Evolutionary conservation across 2,797 vertebrate species (phyloP), one percentile per base, ranked within the genome.

Genomic region (Pseudomugil tenellus): DNA sequence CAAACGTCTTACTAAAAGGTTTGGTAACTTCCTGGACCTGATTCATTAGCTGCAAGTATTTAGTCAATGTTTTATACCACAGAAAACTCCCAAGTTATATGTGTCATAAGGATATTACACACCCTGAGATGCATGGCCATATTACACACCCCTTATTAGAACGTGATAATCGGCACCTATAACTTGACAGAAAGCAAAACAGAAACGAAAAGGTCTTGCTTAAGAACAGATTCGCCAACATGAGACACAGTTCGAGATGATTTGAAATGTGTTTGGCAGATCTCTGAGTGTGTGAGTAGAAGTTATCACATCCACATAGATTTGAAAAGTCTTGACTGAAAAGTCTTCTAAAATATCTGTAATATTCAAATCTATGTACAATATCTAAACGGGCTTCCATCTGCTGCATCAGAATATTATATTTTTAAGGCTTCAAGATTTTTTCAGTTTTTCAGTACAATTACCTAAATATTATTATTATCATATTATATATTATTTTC

Each of bases 71-170:
- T 52, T 7, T 28, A 31, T 57, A 12, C 11, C 2, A 14, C 19
- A 21, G 3, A 55, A 70, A 63, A 26, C 11, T 58, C 32, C 41
- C 48, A 58, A 49, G 31, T 35, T 54, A n/a, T 63, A 16, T 11
- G 52, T 49, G 68, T 69, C 48, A 52, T 54, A 21, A 61, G 53
- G 16, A 48, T 32, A 21, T 68, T 41, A 63, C 63, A 64, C 23
- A 58, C 57, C n/a, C 51, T 68, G 75, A 59, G 67, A 74, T 58
- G 14, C 46, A 62, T 19, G 13, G 10, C 12, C 43, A 37, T 35
- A 31, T n/a, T 23, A 54, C 11, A 14, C 23, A 28, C 39, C 41
- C 58, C 26, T 74, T 51, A 76, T 28, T 43, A 25, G 49, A 54
- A 68, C 2, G 1, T 55, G 64, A 72, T 41, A 51, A 9, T 2